phyloP scores from a whole-genome alignment of 2,113 vertebrate species.

The Aramus guarauna region DNA sequence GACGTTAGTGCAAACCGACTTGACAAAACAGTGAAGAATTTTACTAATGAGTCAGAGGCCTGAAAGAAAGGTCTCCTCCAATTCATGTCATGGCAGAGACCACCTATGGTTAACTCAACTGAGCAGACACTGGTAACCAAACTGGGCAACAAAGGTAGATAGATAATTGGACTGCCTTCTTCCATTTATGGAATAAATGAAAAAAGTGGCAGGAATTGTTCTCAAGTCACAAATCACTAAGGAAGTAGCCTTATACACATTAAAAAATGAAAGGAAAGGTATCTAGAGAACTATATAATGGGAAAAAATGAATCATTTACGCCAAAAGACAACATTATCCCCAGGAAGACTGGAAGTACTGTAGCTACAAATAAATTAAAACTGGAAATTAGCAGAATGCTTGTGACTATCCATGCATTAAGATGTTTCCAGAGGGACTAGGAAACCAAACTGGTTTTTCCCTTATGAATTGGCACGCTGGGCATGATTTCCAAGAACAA shows the following conservation, averaged over 20 bases:
- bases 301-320: not conserved
- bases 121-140: not conserved
- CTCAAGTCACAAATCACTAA: not conserved
- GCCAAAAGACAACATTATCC: not conserved
- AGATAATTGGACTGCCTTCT: fast-evolving
- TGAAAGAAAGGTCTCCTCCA: not conserved
- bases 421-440: not conserved
- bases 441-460: not conserved
- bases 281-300: not conserved
- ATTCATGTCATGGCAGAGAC: not conserved
- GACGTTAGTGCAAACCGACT: not conserved
- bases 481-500: not conserved
- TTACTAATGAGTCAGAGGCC: not conserved
- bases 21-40: not conserved
- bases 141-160: not conserved
- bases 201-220: not conserved
- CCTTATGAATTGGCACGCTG: not conserved
- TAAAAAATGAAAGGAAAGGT: not conserved
- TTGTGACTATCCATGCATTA: not conserved
- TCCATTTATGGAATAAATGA: not conserved
- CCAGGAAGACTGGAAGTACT: not conserved
- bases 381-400: not conserved
- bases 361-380: not conserved
- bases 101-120: not conserved
- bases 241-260: not conserved